Evolutionary conservation across 2,888 invertebrate genomes (phyloP).

Genomic region (Neelides folsomi): DNA sequence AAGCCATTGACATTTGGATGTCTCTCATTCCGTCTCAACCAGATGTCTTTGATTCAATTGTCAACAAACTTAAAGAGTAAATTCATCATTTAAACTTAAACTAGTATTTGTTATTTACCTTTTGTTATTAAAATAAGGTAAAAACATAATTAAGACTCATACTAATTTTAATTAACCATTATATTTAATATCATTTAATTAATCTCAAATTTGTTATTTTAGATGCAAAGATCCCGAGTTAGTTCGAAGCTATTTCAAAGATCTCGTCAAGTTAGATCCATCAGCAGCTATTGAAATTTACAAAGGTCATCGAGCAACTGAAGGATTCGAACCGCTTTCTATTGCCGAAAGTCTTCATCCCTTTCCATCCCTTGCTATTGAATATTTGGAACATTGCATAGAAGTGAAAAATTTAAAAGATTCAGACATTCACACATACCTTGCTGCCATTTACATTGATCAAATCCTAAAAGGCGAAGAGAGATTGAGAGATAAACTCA

Average conservation of each 20-base stretch:
- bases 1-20: slow-evolving; percentile 40
- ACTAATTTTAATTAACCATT: slow-evolving; percentile 2
- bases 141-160: too few relatives aligned
- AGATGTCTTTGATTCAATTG: slow-evolving; percentile 38
- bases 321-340: slow-evolving; percentile 19
- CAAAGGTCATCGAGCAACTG: slow-evolving; percentile 16
- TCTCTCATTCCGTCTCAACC: too few relatives aligned
- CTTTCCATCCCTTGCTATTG: slow-evolving; percentile 21
- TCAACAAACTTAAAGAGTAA: slow-evolving; percentile 39
- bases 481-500: slow-evolving; percentile 36
- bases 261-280: slow-evolving; percentile 16
- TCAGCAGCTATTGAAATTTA: slow-evolving; percentile 26
- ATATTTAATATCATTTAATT: background rate
- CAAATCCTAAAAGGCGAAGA: slow-evolving; percentile 33
- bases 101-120: slow-evolving; percentile 2
- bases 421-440: slow-evolving; percentile 42
- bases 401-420: slow-evolving; percentile 31
- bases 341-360: slow-evolving; percentile 28
- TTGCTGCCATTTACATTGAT: slow-evolving; percentile 41
- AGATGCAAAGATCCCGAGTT: slow-evolving; percentile 17
- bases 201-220: background rate
- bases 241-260: slow-evolving; percentile 29
- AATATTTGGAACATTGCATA: slow-evolving; percentile 26
- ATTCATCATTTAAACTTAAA: slow-evolving; percentile 14
- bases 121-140: too few relatives aligned